phyloP scores from a whole-genome alignment of 2,797 vertebrate species.

The Sebastiscus tertius region DNA sequence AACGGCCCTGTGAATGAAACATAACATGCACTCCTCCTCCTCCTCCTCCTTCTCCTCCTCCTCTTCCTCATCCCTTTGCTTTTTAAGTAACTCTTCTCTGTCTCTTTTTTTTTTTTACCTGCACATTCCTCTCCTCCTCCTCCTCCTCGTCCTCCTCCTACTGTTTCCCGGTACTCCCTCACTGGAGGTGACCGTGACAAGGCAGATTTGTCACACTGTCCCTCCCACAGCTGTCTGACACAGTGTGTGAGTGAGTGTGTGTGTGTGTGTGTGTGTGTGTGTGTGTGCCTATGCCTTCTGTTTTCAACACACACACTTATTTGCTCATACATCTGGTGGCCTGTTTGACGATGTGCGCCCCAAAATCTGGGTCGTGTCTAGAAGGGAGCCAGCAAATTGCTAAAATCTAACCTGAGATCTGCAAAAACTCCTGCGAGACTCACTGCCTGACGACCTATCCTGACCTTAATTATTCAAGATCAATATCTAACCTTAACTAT shows the following conservation, averaged over 20 bases:
- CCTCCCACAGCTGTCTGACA: constrained; percentile 5
- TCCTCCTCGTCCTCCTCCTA: not conserved
- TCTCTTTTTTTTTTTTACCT: not conserved
- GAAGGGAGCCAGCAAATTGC: too few relatives aligned
- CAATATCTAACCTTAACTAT: too few relatives aligned
- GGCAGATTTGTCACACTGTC: not conserved
- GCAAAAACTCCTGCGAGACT: too few relatives aligned
- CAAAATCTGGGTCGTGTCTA: not conserved
- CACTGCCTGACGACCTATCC: too few relatives aligned
- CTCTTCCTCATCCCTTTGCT: not conserved
- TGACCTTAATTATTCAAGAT: too few relatives aligned
- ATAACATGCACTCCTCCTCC: not conserved
- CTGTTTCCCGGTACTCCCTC: not conserved
- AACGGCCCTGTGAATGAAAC: constrained; percentile 20
- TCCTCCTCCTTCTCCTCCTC: not conserved
- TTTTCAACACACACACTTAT: not conserved
- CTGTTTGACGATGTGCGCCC: not conserved
- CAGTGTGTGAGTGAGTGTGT: not conserved
- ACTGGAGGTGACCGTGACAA: not conserved
- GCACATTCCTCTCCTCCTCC: not conserved
- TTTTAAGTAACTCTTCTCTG: not conserved
- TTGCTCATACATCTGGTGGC: not conserved
- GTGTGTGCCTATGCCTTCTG: not conserved
- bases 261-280: not conserved
- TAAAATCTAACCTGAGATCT: too few relatives aligned